Percentiles rank a stretch among this genome's conserved stretches.
These are phyloP conservation scores for Conger conger DNA, from an alignment of 2,113 vertebrate genomes.

Conservation along the genomic window DNA sequence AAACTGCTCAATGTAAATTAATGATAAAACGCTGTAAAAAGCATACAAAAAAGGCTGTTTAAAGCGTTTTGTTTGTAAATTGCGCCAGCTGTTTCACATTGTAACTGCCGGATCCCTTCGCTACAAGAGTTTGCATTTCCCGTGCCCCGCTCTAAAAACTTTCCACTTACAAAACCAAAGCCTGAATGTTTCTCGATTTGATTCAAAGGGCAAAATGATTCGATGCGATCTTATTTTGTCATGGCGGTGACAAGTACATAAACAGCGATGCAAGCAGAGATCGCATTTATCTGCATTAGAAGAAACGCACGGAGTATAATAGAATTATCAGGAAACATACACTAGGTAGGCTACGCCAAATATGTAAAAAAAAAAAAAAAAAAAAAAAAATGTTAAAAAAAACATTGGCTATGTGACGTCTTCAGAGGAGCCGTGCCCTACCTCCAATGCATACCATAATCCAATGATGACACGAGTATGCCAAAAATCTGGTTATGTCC, in stretches of 20 bases:
- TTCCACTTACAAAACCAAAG: too few species aligned
- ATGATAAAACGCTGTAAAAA: background rate
- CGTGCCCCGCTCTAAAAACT: background rate
- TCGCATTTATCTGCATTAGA: too few species aligned
- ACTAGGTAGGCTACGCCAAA: background rate
- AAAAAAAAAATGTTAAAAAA: too few species aligned
- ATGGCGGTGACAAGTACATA: background rate
- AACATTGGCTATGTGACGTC: background rate
- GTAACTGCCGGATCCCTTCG: background rate
- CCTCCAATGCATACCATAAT: background rate
- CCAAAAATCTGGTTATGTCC: background rate
- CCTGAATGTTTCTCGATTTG: background rate
- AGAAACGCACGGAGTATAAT: too few species aligned
- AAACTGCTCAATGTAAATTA: background rate
- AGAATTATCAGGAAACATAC: background rate
- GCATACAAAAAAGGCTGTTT: background rate
- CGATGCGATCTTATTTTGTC: background rate
- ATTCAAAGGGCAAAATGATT: background rate
- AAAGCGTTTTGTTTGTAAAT: background rate
- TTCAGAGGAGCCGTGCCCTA: background rate
- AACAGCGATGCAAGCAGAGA: background rate
- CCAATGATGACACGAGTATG: background rate
- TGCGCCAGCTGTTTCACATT: slow-evolving; percentile 26
- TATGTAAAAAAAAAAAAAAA: background rate
- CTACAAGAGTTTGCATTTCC: background rate